Conservation (phyloP, 2,113 vertebrate genomes). For the Shinisaurus crocodilurus region DNA sequence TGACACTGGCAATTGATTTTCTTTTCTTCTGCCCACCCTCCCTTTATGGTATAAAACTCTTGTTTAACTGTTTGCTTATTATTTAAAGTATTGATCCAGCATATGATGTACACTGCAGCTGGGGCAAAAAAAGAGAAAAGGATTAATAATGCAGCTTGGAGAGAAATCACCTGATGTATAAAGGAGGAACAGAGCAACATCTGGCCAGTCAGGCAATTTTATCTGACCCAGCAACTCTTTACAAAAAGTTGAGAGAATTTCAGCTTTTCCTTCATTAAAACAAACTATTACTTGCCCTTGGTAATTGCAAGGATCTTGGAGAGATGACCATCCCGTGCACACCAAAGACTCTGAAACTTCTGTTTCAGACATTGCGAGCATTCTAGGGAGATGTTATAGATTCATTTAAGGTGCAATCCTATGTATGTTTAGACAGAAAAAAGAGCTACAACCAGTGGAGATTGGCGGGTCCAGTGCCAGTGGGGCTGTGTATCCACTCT, state of each 20-base stretch:
- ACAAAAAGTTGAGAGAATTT: background rate
- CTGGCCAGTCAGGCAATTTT: background rate
- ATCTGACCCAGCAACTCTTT: background rate
- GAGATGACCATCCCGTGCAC: background rate
- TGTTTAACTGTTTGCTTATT: constrained; percentile 34
- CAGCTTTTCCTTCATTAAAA: background rate
- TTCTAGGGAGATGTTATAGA: too few species aligned
- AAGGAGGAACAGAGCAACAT: background rate
- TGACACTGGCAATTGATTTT: constrained; percentile 46
- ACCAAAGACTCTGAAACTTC: too few species aligned
- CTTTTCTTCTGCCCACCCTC: constrained; percentile 23
- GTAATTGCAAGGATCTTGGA: background rate
- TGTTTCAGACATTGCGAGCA: too few species aligned
- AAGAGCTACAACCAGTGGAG: too few species aligned
- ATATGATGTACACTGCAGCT: rapidly evolving
- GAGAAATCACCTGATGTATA: background rate
- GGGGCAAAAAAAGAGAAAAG: background rate
- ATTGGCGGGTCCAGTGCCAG: too few species aligned
- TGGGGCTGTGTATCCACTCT: too few species aligned
- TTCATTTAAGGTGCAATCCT: too few species aligned
- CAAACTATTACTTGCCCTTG: background rate
- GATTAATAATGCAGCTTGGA: background rate
- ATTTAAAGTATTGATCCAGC: background rate
- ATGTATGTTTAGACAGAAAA: too few species aligned
- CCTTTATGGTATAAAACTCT: constrained; percentile 51